phyloP scores from a whole-genome alignment of 2,888 invertebrate genomes.

The Rambutsinella grinnellia region DNA sequence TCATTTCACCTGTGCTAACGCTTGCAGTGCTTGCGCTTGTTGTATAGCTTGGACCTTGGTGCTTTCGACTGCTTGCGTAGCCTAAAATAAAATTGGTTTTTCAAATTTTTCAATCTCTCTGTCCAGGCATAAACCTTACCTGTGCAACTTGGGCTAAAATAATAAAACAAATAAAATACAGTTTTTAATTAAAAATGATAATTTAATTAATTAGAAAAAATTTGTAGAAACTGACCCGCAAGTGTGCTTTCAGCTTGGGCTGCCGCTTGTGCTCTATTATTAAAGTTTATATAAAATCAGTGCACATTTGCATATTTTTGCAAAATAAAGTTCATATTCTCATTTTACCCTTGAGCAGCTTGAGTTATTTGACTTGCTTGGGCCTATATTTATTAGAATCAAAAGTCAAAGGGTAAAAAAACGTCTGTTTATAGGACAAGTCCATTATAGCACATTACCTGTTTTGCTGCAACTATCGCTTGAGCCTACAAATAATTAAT shows the following conservation, averaged over 20 bases:
- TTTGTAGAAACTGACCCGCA: no score
- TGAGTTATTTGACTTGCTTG: slow-evolving; percentile 64
- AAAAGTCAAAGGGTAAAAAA: no score
- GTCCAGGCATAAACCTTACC: slow-evolving; percentile 11
- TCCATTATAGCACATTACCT: no score
- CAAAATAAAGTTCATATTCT: not conserved
- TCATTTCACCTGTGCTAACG: slow-evolving; percentile 50
- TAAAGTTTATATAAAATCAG: no score
- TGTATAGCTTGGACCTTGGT: slow-evolving; percentile 64
- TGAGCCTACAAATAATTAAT: slow-evolving; percentile 53
- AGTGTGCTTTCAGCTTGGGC: slow-evolving; percentile 62
- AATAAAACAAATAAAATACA: no score
- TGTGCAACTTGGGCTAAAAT: slow-evolving; percentile 63
- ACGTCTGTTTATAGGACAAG: no score
- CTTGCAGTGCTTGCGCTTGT: slow-evolving; percentile 61
- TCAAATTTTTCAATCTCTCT: not conserved
- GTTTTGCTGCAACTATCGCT: slow-evolving; percentile 63
- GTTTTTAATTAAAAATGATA: no score
- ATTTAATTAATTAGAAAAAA: no score
- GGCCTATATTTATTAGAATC: no score
- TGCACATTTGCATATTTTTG: no score
- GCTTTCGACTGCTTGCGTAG: slow-evolving; percentile 63
- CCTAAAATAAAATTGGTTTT: slow-evolving; percentile 17
- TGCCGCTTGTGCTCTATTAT: slow-evolving; percentile 60
- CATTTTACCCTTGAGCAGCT: slow-evolving; percentile 32